phyloP scores from a whole-genome alignment of 2,888 invertebrate genomes.

The Elmis aenea region DNA sequence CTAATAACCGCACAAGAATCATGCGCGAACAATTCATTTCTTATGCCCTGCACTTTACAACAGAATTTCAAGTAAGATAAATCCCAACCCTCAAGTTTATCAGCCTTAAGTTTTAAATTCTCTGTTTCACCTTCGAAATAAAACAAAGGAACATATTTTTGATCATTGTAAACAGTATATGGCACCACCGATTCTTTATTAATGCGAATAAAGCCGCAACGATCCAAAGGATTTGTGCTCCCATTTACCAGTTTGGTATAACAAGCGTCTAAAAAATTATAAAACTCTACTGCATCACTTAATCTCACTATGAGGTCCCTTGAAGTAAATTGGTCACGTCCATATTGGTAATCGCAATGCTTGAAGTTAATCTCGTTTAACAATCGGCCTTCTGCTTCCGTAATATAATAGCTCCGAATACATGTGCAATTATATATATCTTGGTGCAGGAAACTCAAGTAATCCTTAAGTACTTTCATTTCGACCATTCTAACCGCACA shows the following conservation, averaged over 20 bases:
- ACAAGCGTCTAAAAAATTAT: constrained; percentile 84
- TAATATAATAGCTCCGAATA: constrained; percentile 89
- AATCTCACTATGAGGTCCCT: constrained; percentile 87
- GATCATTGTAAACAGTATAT: constrained; percentile 76
- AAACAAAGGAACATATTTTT: constrained; percentile 87
- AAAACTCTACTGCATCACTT: constrained; percentile 84
- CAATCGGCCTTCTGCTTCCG: constrained; percentile 82
- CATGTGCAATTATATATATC: constrained; percentile 89
- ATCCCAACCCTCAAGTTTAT: constrained; percentile 87
- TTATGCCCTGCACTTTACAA: constrained; percentile 89
- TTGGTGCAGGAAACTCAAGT: constrained; percentile 81
- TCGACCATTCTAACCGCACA: constrained; percentile 95
- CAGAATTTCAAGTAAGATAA: constrained; percentile 89
- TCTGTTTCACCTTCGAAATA: constrained; percentile 91
- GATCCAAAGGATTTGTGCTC: constrained; percentile 65
- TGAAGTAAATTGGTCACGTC: constrained; percentile 78
- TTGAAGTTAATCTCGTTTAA: constrained; percentile 89
- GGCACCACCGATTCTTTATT: constrained; percentile 93
- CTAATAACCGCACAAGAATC: constrained; percentile 88
- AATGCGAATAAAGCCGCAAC: constrained; percentile 87
- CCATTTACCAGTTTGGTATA: constrained; percentile 75
- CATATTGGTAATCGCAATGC: constrained; percentile 88
- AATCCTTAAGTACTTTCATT: constrained; percentile 81
- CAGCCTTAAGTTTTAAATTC: constrained; percentile 80
- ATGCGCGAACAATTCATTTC: constrained; percentile 86